Base-by-base conservation (phyloP, 2,113 vertebrate species). In the Archilochus colubris region DNA sequence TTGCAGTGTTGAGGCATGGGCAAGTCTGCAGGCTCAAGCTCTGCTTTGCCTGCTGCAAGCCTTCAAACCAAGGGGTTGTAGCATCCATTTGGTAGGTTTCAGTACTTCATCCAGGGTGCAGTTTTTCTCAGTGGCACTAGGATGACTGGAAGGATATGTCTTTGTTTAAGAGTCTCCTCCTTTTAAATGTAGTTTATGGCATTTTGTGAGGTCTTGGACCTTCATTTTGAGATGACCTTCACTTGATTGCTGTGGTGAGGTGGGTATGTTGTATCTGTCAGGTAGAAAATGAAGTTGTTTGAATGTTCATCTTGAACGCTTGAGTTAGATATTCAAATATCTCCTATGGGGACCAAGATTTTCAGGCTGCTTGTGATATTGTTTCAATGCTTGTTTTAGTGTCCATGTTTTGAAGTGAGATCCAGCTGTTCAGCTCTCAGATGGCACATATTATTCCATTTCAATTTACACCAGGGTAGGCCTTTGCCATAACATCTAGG, bases 141-240 rank as follows among this genome's bases (percentile, higher is more conserved):
- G 73, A 62, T 93, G 57, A 61, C 55, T 93, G 91, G 84, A 72
- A 64, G 58, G 44, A 78, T n/a, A 61, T 54, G 44, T 59, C 82
- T 87, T 75, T 74, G 86, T 95, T 87, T 64, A 91, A 89, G 86
- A 87, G 67, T 75, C 36, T 61, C 6, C 9, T 80, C 50, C n/a
- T 19, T 91, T 61, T 93, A 61, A 94, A 81, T 88, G 85, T 86
- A 94, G 16, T 92, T 90, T n/a, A 48, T 88, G 94, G 54, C n/a
- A 10, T 77, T 69, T 86, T 8, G 48, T 14, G 55, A 75, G 57
- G 44, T 91, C 30, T 40, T 63, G 30, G 57, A 55, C 17, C 59
- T 94, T 84, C 55, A 53, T 58, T 97, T 58, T 88, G 76, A 84
- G 48, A 14, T 75, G 62, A 58, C 43, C 30, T 70, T 46, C 46